phyloP scores from a whole-genome alignment of 2,797 vertebrate genomes.

The Phataginus tetradactyla region DNA sequence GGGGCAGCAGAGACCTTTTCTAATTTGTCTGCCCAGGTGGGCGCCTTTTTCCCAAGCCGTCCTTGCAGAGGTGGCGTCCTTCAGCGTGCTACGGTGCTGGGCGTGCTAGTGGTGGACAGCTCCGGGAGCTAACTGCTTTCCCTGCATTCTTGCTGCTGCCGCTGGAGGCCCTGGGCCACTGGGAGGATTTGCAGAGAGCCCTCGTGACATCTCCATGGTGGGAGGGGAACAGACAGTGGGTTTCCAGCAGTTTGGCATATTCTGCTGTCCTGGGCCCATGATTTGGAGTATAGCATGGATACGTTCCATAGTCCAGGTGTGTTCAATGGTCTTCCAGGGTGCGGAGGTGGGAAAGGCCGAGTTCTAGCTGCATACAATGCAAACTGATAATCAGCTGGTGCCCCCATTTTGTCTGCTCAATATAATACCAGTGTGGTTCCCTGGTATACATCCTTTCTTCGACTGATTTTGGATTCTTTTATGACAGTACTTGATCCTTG shows the following conservation, averaged over 20 bases:
- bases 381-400: not conserved
- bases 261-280: not conserved
- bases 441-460: conserved; percentile 1
- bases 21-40: not conserved
- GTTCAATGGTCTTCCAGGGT: not conserved
- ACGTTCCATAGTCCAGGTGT: not conserved
- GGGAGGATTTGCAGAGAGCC: not conserved
- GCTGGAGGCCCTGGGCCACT: not conserved
- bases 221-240: not conserved
- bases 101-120: too few relatives aligned
- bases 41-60: not conserved
- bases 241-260: not conserved
- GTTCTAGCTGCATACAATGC: not conserved
- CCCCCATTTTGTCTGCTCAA: conserved; percentile 25
- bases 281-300: not conserved
- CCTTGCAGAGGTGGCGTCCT: not conserved
- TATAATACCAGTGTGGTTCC: not conserved
- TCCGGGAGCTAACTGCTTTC: not conserved
- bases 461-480: conserved; percentile 47
- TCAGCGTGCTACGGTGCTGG: not conserved
- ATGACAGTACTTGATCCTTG: not conserved
- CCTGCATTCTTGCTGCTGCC: not conserved
- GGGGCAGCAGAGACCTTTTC: not conserved
- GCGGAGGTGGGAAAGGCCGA: not conserved
- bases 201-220: too few relatives aligned